Conservation (phyloP, 30 jellyfish, hydroid and myxozoan genomes). For the Haliclystus octoradiatus region DNA sequence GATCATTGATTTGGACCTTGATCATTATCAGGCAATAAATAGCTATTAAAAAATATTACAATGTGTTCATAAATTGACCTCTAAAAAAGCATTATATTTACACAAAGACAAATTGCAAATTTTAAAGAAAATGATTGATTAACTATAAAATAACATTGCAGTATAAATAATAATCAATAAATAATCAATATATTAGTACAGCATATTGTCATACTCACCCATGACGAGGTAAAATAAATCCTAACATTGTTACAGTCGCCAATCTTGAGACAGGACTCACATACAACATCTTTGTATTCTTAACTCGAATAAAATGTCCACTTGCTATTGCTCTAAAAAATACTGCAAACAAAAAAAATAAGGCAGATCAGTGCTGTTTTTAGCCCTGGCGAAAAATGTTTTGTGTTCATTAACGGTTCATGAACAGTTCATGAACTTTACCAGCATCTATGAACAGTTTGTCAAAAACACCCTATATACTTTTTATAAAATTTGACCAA, state of each 20-base stretch:
- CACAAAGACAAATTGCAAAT: neutral
- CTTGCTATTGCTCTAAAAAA: constrained; percentile 7
- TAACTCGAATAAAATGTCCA: constrained; percentile 5
- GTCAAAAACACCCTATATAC: too few relatives aligned
- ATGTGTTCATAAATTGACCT: too few relatives aligned
- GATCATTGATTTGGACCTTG: too few relatives aligned
- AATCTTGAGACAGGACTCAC: constrained; percentile 5
- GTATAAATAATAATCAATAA: neutral
- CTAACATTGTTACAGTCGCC: neutral
- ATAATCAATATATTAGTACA: neutral
- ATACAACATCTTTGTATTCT: constrained; percentile 2
- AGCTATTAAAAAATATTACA: too few relatives aligned
- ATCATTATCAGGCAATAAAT: too few relatives aligned
- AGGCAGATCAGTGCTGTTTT: too few relatives aligned
- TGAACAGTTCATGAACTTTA: too few relatives aligned
- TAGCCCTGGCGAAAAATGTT: too few relatives aligned
- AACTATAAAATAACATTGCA: neutral
- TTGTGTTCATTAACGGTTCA: too few relatives aligned
- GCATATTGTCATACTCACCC: neutral
- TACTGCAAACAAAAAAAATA: constrained; percentile 1
- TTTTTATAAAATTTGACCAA: too few relatives aligned
- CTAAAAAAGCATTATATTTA: too few relatives aligned
- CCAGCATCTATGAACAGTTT: too few relatives aligned
- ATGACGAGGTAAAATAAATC: neutral
- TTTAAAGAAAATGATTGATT: neutral